phyloP scores from a whole-genome alignment of 2,797 vertebrate genomes.

The Pangasius djambal region DNA sequence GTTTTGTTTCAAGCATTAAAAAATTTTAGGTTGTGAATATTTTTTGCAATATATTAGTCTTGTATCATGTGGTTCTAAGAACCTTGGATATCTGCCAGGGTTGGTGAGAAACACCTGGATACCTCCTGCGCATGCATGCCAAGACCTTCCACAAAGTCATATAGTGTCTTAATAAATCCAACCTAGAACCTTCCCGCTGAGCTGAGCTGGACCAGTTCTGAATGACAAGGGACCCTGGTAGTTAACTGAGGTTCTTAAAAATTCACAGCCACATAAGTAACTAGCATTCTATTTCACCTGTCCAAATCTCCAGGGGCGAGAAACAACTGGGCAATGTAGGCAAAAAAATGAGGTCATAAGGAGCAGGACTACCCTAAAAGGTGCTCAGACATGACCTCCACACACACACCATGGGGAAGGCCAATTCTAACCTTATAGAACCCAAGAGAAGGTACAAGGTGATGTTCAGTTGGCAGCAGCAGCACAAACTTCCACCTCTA shows the following conservation, averaged over 20 bases:
- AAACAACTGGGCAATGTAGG: background rate
- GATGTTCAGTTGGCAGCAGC: background rate
- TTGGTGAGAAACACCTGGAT: background rate
- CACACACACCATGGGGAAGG: background rate
- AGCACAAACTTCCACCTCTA: background rate
- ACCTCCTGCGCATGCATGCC: background rate
- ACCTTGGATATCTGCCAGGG: background rate
- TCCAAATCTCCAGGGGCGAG: background rate
- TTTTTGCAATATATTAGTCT: background rate
- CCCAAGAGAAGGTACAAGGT: background rate
- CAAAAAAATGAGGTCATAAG: too few species aligned
- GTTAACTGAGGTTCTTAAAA: background rate
- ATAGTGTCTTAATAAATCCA: background rate
- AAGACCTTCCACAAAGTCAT: background rate
- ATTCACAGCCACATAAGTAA: background rate
- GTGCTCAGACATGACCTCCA: background rate
- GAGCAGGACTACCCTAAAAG: slow-evolving; percentile 17
- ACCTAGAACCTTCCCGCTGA: background rate
- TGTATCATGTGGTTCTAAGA: background rate
- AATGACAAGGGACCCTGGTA: background rate
- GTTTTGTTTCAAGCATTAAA: slow-evolving; percentile 4
- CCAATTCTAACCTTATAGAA: background rate
- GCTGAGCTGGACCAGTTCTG: background rate
- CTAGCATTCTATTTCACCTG: background rate
- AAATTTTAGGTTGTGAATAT: background rate